A percentile compares a stretch with the other conserved stretches of the same genome.
phyloP scores from a whole-genome alignment of 2,113 vertebrate species.

The Corapipo altera region DNA sequence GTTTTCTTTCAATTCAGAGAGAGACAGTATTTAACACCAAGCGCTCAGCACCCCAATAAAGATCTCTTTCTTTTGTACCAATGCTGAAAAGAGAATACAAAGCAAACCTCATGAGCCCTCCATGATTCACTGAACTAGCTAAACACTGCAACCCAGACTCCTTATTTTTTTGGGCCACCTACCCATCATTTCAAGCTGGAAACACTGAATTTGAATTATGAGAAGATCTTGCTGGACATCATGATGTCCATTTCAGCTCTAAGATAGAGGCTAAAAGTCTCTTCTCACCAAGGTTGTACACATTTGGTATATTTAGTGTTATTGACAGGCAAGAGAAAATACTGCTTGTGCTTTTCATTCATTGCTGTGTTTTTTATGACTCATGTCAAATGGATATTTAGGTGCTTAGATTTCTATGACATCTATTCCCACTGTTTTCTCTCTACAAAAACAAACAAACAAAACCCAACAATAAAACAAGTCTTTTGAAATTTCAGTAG shows the following conservation, averaged over 20 bases:
- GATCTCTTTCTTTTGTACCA: not conserved
- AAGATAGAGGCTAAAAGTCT: not conserved
- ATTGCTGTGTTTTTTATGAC: not conserved
- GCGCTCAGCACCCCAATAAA: not conserved
- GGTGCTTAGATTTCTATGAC: not conserved
- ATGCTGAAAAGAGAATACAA: not conserved
- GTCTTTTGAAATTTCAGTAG: not conserved
- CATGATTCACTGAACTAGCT: not conserved
- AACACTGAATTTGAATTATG: not conserved
- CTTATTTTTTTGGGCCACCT: not conserved
- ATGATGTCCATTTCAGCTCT: not conserved
- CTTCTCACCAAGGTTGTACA: not conserved
- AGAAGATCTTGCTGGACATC: not conserved
- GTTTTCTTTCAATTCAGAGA: not conserved
- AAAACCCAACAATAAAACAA: not conserved
- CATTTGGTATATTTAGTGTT: not conserved
- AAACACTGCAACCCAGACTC: not conserved
- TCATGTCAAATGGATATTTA: not conserved
- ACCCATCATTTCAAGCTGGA: not conserved
- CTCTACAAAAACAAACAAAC: not conserved
- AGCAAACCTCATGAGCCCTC: not conserved
- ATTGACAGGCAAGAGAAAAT: not conserved
- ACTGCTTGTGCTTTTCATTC: not conserved
- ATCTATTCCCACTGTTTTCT: not conserved
- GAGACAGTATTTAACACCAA: not conserved